Conservation (phyloP, 2,888 invertebrate genomes). For the Trimorus sp. region DNA sequence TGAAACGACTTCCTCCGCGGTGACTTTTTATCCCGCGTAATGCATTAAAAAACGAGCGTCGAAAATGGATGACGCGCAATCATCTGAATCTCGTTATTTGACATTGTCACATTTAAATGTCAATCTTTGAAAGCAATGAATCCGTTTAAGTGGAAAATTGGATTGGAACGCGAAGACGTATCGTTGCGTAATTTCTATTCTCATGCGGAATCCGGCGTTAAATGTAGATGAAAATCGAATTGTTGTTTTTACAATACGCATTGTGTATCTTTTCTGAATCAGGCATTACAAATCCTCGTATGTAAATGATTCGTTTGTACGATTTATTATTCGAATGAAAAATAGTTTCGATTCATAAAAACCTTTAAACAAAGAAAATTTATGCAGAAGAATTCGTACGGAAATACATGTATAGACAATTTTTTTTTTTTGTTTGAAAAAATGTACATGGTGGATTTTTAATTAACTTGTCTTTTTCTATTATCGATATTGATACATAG, state of each 20-base stretch:
- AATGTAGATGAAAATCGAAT: conserved; percentile 12
- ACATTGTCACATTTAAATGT: conserved; percentile 28
- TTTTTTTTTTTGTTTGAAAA: too few relatives aligned
- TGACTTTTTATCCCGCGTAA: not conserved
- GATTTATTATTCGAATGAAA: too few relatives aligned
- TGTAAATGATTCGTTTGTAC: not conserved
- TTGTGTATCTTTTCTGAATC: not conserved
- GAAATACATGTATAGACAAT: too few relatives aligned
- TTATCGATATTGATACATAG: too few relatives aligned
- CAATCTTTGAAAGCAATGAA: conserved; percentile 12
- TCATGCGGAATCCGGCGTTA: conserved; percentile 5
- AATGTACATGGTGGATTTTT: too few relatives aligned
- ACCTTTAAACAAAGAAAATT: too few relatives aligned
- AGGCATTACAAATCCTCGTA: not conserved
- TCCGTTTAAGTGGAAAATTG: conserved; percentile 20
- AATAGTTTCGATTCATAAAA: too few relatives aligned
- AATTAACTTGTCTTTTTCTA: too few relatives aligned
- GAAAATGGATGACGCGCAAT: conserved; percentile 19
- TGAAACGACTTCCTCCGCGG: too few relatives aligned
- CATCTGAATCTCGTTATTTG: conserved; percentile 3
- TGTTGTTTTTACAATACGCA: conserved; percentile 16
- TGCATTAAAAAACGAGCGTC: not conserved
- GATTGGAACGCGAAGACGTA: not conserved
- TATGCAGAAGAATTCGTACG: too few relatives aligned
- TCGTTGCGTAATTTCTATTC: conserved; percentile 19